Evolutionary conservation across 2,113 vertebrate genomes (phyloP), one percentile per base, ranked within the genome.

Genomic region (Myrmecobius fasciatus): DNA sequence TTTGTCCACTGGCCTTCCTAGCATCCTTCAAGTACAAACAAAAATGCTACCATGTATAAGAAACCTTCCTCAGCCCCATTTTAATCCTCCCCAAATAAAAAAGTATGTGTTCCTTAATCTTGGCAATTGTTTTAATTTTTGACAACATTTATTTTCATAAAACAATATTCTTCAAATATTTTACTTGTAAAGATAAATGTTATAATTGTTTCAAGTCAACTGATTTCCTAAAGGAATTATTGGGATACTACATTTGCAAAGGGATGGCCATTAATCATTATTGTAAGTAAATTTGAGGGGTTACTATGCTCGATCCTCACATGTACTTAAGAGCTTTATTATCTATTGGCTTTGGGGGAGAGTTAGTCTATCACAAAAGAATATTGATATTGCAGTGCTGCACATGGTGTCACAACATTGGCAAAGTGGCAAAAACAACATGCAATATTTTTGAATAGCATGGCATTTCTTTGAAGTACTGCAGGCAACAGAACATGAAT

Each of bases 151-250:
- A 46, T 90, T 83, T 97, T 96, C 49, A 53, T 83, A 92, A 92
- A 43, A 26, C 52, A 9, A 3, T 93, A 60, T 95, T 94, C 48
- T 95, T 97, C 53, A 92, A 36, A 6, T 93, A 49, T 1, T 53
- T 12, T 91, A 93, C 94, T 95, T 94, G 92, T 95, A 56, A 90
- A 92, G 95, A 96, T 53, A 96, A 89, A 96, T 97, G 95, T 43
- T 96, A 89, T 96, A 96, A 96, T 96, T 94, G 49, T 97, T 98
- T 97, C 97, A 95, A 97, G 97, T 97, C 97, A 97, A 96, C 97
- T 92, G 83, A 48, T 97, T 56, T 95, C 94, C 92, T 83, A 52
- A 95, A 98, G 96, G 94, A 96, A 98, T 89, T 97, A 97, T 96
- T 95, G 91, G 49, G 96, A 46, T 3, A 28, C 96, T 92, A 93